phyloP scores from a whole-genome alignment of 2,113 vertebrate genomes.

The Pantherophis guttatus region DNA sequence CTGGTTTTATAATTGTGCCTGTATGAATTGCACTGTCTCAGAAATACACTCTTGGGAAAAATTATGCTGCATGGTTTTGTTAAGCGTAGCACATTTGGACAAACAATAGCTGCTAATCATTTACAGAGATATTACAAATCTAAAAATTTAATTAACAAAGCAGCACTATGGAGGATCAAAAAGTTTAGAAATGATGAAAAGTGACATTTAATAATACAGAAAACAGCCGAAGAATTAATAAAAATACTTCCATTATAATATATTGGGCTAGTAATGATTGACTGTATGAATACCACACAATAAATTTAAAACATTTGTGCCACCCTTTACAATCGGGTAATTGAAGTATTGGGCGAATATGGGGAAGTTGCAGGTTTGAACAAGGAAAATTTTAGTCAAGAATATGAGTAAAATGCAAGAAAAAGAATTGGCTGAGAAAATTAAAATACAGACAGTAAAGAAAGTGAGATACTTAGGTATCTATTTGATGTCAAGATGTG shows the following conservation, averaged over 20 bases:
- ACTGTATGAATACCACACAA: background rate
- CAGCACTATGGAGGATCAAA: background rate
- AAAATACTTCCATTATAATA: background rate
- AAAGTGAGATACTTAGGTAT: too few species aligned
- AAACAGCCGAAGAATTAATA: background rate
- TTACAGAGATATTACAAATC: constrained; percentile 13
- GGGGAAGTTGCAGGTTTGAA: too few species aligned
- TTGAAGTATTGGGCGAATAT: too few species aligned
- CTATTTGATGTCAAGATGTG: too few species aligned
- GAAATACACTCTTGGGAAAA: background rate
- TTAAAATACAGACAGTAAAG: too few species aligned
- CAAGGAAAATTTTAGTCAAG: too few species aligned
- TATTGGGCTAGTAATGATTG: background rate
- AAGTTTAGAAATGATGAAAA: background rate
- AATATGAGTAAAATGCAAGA: too few species aligned
- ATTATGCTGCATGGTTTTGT: background rate
- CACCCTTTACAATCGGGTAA: too few species aligned
- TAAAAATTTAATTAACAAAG: constrained; percentile 29
- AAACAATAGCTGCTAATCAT: constrained; percentile 12
- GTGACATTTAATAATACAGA: background rate
- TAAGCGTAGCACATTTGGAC: constrained; percentile 4
- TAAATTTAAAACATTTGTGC: background rate
- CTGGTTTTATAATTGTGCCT: background rate
- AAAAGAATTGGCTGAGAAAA: too few species aligned
- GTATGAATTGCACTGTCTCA: background rate